Base-by-base conservation (phyloP, 1,140 invertebrate genomes). In the Goniozus legneri region DNA sequence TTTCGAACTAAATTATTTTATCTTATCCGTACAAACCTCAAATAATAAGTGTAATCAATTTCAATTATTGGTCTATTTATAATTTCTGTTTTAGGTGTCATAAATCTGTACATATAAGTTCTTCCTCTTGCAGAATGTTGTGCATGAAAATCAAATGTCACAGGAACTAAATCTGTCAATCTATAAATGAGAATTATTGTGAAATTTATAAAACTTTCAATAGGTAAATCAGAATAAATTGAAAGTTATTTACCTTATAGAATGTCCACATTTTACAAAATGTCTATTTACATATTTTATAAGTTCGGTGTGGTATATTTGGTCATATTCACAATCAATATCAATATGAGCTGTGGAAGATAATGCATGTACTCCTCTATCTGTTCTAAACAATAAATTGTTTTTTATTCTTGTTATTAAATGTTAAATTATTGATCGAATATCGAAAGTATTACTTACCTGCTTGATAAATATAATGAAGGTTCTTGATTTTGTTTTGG, bases 321-420 rank as follows among this genome's bases (percentile, higher is more conserved):
- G 34, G 13, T 72, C 52, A 45, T 76, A 71, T 15, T 41, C 50
- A 37, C 73, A 76, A 15, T 76, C 56, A 45, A 88, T 49, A 49
- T 87, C 83, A 47, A 85, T 76, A 54, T 87, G 84, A 21, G 80
- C 80, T n/a, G 78, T 78, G 12, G 79, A 69, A 54, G 78, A 77
- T 10, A 87, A 57, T 2, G 84, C 84, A 72, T 88, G 85, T 3
- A 88, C 86, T 44, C 85, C 86, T 8, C 79, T 69, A 79, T 88
- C 86, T 70, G 86, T 88, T 56, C 85, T 88, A 58, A n/a, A n/a
- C 50, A 70, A 62, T 60, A 42, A 62, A 47, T 32, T n/a, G 30
- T 14, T 64, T 56, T 42, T 47, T 38, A 15, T n/a, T 20, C 37
- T 18, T 20, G 40, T n/a, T 21, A 34, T 36, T 15, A 16, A 50